Evolutionary conservation across 1,140 invertebrate species (phyloP).

Genomic region (Scaptomyza hsui): DNA sequence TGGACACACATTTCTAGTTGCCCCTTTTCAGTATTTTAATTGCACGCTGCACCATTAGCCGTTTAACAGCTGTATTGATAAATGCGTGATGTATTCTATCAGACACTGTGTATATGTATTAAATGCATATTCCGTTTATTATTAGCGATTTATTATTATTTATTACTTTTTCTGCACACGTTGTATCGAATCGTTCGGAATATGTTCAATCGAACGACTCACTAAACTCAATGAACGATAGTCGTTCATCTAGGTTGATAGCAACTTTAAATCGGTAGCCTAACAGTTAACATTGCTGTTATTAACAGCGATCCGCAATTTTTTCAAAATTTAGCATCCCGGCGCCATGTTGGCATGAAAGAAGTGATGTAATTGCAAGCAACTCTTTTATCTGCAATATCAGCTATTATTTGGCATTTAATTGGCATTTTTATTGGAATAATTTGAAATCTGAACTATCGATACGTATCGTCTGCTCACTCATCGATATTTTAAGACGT

Average conservation of each 20-base stretch:
- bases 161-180: constrained; percentile 53
- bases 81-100: constrained; percentile 6
- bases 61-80: neutral
- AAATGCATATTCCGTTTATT: constrained; percentile 47
- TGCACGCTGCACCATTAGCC: constrained; percentile 1
- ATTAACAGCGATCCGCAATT: neutral
- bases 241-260: constrained; percentile 1
- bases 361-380: neutral
- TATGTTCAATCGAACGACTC: constrained; percentile 33
- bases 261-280: neutral
- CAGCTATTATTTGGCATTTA: neutral
- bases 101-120: constrained; percentile 27
- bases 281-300: constrained; percentile 1
- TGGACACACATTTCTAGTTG: constrained; percentile 59
- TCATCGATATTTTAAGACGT: neutral
- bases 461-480: neutral
- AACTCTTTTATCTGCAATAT: neutral
- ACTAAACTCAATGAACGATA: constrained; percentile 14
- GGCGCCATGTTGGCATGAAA: neutral
- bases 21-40: constrained; percentile 7
- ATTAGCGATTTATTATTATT: constrained; percentile 48
- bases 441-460: neutral
- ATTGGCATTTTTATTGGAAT: neutral
- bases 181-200: constrained; percentile 43
- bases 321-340: neutral